These are phyloP conservation scores for Parazoanthus atlanticus DNA, from an alignment of 92 coral and sea anemone genomes.

Conservation along the genomic window DNA sequence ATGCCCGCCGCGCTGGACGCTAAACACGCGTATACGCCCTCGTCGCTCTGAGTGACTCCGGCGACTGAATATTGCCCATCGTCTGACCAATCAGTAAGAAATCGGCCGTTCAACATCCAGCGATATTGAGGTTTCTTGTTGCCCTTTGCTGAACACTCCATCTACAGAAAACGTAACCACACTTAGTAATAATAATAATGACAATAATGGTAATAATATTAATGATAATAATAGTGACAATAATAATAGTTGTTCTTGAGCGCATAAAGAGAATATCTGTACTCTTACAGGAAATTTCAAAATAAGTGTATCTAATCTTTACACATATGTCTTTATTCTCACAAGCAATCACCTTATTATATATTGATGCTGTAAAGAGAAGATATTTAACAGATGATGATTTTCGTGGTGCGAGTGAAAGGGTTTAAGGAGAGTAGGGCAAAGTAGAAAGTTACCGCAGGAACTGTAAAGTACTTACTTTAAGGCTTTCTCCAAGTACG, in stretches of 20 bases:
- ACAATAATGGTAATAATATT: no score
- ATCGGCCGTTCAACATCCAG: conserved; percentile 86
- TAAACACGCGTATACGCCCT: conserved; percentile 81
- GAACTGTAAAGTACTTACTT: neutral
- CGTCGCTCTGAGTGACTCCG: conserved; percentile 68
- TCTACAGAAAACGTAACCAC: conserved; percentile 41
- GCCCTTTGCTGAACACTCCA: conserved; percentile 84
- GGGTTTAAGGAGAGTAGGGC: neutral
- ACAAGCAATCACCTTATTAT: no score
- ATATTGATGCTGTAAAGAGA: no score
- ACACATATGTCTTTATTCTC: no score
- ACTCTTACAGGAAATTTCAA: neutral
- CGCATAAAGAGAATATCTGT: neutral
- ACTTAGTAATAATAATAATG: neutral
- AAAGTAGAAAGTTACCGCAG: neutral
- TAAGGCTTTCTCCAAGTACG: conserved; percentile 13
- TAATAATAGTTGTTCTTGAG: neutral
- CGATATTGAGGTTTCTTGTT: conserved; percentile 86
- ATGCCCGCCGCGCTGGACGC: conserved; percentile 89
- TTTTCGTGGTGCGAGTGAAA: no score
- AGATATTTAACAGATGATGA: no score
- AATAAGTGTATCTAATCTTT: no score
- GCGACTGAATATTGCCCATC: conserved; percentile 72
- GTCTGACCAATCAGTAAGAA: conserved; percentile 68
- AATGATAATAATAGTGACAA: no score